Base-by-base conservation (phyloP, 1,140 invertebrate genomes). In the Bactericera cockerelli region DNA sequence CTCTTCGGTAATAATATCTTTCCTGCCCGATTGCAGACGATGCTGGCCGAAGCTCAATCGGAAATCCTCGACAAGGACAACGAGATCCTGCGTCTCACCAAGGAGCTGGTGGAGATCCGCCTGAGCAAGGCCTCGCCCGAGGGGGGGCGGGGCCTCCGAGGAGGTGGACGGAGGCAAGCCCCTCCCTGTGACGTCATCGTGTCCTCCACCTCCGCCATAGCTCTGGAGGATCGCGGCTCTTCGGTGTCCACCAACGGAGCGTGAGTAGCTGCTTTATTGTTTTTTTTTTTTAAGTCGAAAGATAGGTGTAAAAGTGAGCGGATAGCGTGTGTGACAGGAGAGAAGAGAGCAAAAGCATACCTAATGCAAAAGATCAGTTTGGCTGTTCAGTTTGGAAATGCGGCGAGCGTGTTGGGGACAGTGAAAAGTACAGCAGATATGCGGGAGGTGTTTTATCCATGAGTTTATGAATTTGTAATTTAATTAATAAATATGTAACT, bases 71-170 rank as follows among this genome's bases (percentile, higher is more conserved):
- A 82, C 33, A 88, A 87, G 69, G 85, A 89, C 64, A 79, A 77
- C 65, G 86, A 89, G 70, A 86, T 91, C 57, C 75, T 85, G 61
- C 79, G 82, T 31, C 72, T 91, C 26, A 90, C 86, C 8, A 84
- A 84, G 66, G 87, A 91, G 72, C 80, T 90, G 13, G 85, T 88
- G 1, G 85, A 89, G 67, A 68, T 90, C 61, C 75, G 86, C 16
- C 67, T 89, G 19, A 84, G 85, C 63, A 87, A 88, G 71, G 83
- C 84, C 53, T 64, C 62, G 24, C 59, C 60, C 16, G 49, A 58
- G 36, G 2, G 53, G 21, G 49, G 31, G 10, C 36, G 59, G 19
- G 55, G 61, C 42, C 56, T 39, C 53, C 28, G 57, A 2, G 55
- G 42, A 19, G 59, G 59, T 38, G 60, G 58, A 31, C 28, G 60